These are phyloP conservation scores for Acronicta alni DNA, from an alignment of 2,888 invertebrate genomes.

Conservation along the genomic window DNA sequence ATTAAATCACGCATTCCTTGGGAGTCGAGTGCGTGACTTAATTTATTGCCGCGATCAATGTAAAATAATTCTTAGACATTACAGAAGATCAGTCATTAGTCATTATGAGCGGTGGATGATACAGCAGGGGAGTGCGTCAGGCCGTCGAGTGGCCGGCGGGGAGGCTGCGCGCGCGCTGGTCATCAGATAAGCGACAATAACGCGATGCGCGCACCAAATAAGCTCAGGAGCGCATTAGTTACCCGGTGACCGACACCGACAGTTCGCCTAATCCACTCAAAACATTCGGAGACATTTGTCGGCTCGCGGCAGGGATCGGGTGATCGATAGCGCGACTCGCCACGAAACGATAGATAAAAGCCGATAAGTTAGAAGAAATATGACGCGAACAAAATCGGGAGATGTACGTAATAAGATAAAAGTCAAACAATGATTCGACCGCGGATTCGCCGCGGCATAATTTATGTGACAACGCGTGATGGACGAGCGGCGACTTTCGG, in stretches of 20 bases:
- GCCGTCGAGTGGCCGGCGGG: slow-evolving; percentile 36
- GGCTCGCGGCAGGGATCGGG: slow-evolving; percentile 80
- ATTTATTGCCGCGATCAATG: slow-evolving; percentile 82
- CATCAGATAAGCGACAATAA: slow-evolving; percentile 87
- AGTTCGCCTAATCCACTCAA: slow-evolving; percentile 87
- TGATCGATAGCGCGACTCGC: slow-evolving; percentile 88
- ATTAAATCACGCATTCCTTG: slow-evolving; percentile 78
- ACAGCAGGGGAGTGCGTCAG: slow-evolving; percentile 29
- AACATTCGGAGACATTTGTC: slow-evolving; percentile 88
- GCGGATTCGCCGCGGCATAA: slow-evolving; percentile 90
- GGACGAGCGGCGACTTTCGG: slow-evolving; percentile 89
- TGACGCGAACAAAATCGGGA: slow-evolving; percentile 90
- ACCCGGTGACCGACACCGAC: slow-evolving; percentile 77
- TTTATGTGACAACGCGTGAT: slow-evolving; percentile 89
- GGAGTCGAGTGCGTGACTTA: slow-evolving; percentile 81
- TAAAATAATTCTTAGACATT: slow-evolving; percentile 80
- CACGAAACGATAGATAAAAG: slow-evolving; percentile 89
- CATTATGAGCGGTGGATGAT: slow-evolving; percentile 57
- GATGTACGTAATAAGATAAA: slow-evolving; percentile 90
- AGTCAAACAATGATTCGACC: slow-evolving; percentile 89
- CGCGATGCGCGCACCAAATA: slow-evolving; percentile 85
- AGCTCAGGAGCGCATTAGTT: slow-evolving; percentile 82
- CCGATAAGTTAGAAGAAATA: slow-evolving; percentile 89
- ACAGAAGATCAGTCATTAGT: slow-evolving; percentile 79
- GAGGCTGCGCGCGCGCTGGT: slow-evolving; percentile 64